Percentiles rank a stretch among this genome's conserved stretches.
phyloP scores from a whole-genome alignment of 1,140 invertebrate species.

The Papilio polytes region DNA sequence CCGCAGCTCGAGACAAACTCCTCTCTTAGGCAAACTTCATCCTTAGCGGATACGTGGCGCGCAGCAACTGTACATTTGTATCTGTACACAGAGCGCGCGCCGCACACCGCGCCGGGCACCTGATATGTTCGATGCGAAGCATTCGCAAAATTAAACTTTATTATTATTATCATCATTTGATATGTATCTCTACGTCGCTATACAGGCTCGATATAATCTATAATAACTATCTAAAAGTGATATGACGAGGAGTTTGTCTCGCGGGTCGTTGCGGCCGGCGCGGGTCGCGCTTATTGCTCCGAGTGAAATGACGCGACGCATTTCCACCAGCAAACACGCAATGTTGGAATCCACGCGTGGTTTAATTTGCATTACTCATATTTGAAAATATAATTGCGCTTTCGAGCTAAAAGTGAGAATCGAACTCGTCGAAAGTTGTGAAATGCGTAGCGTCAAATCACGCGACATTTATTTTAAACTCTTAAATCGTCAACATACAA shows the following conservation, averaged over 20 bases:
- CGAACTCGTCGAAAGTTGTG: not conserved
- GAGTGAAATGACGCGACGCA: conserved; percentile 24
- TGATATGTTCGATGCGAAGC: conserved; percentile 40
- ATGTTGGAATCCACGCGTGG: not conserved
- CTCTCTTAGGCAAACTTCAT: conserved; percentile 4
- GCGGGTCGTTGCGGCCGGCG: conserved; percentile 23
- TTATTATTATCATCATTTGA: conserved; percentile 40
- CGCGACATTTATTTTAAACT: conserved; percentile 5
- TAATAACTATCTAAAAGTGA: conserved; percentile 39
- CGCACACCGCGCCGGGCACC: conserved; percentile 3
- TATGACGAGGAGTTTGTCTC: conserved; percentile 15
- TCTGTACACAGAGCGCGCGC: not conserved
- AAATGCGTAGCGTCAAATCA: conserved; percentile 34
- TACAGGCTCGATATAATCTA: conserved; percentile 40
- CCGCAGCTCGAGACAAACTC: not conserved
- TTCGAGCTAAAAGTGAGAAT: not conserved
- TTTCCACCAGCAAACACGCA: conserved; percentile 15
- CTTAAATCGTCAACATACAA: conserved; percentile 21
- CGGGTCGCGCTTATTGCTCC: not conserved
- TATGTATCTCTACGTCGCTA: conserved; percentile 38
- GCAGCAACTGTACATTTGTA: not conserved
- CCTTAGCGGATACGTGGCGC: not conserved
- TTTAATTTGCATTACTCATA: not conserved
- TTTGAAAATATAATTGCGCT: conserved; percentile 18
- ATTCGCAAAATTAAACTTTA: conserved; percentile 39